These are phyloP conservation scores for Leucania comma DNA, from an alignment of 2,888 invertebrate species.

Conservation along the genomic window DNA sequence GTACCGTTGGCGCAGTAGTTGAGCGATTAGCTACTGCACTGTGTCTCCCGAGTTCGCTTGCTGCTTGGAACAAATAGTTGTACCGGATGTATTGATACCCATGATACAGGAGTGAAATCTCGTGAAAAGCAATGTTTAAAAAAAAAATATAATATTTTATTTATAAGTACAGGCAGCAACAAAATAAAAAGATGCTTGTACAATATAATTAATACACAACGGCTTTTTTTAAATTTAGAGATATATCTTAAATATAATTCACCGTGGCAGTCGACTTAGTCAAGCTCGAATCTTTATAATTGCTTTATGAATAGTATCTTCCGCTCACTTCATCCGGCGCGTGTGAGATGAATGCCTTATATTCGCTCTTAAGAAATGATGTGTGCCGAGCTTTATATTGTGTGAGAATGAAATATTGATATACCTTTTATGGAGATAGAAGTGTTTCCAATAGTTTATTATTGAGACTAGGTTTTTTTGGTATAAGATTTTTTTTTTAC, in stretches of 20 bases:
- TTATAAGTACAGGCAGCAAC: conserved; percentile 9
- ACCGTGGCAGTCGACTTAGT: conserved; percentile 11
- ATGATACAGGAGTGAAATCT: no score
- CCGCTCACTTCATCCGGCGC: conserved; percentile 56
- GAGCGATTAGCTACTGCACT: no score
- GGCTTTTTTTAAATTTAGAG: neutral
- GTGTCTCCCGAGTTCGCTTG: no score
- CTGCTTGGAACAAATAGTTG: no score
- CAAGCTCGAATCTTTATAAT: conserved; percentile 37
- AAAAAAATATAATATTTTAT: neutral
- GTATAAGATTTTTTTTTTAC: no score
- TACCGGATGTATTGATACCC: no score
- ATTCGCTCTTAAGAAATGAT: conserved; percentile 46
- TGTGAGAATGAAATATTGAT: conserved; percentile 33
- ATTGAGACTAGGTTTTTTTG: neutral
- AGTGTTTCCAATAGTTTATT: neutral
- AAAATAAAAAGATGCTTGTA: neutral
- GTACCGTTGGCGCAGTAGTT: no score
- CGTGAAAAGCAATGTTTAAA: neutral
- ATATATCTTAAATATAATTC: conserved; percentile 10
- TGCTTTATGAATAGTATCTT: conserved; percentile 60
- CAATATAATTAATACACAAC: neutral
- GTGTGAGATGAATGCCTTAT: conserved; percentile 60
- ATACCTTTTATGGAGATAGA: conserved; percentile 10
- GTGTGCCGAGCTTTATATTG: conserved; percentile 32